These are phyloP conservation scores for Syrrhaptes paradoxus DNA, from an alignment of 2,113 vertebrate species.

Conservation along the genomic window DNA sequence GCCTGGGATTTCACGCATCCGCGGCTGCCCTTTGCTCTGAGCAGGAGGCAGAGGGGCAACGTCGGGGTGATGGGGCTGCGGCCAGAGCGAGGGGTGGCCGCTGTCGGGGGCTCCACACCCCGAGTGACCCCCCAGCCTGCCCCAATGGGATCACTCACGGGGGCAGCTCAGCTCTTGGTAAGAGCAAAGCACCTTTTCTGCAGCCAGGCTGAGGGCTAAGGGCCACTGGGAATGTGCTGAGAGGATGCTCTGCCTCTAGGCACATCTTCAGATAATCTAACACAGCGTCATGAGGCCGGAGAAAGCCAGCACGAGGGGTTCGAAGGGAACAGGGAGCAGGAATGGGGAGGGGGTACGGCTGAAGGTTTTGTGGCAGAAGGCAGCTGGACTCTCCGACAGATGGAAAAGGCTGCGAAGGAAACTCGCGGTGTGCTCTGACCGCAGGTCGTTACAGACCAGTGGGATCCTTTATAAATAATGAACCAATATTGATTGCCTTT, in stretches of 20 bases:
- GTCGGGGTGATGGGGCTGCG: accelerated
- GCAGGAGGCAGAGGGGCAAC: no score
- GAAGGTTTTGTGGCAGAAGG: background rate
- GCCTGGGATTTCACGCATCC: background rate
- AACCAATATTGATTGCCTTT: constrained; percentile 48
- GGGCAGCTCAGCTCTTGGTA: background rate
- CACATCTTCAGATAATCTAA: background rate
- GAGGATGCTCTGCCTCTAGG: background rate
- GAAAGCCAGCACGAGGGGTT: background rate
- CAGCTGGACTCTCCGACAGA: background rate
- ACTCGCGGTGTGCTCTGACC: background rate
- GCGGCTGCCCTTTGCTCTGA: background rate
- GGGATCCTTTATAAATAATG: constrained; percentile 68
- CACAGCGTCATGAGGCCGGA: accelerated
- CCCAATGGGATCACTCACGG: background rate
- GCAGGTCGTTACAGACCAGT: background rate
- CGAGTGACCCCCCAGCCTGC: background rate
- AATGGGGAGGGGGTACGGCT: background rate
- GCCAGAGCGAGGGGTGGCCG: background rate
- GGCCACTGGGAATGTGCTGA: background rate
- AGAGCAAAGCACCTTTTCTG: background rate
- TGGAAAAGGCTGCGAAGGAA: background rate
- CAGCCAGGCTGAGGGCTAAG: background rate
- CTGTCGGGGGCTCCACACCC: background rate
- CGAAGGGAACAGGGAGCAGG: background rate